These are phyloP conservation scores for Pycnonotus jocosus DNA, from an alignment of 2,113 vertebrate genomes.

Conservation along the genomic window DNA sequence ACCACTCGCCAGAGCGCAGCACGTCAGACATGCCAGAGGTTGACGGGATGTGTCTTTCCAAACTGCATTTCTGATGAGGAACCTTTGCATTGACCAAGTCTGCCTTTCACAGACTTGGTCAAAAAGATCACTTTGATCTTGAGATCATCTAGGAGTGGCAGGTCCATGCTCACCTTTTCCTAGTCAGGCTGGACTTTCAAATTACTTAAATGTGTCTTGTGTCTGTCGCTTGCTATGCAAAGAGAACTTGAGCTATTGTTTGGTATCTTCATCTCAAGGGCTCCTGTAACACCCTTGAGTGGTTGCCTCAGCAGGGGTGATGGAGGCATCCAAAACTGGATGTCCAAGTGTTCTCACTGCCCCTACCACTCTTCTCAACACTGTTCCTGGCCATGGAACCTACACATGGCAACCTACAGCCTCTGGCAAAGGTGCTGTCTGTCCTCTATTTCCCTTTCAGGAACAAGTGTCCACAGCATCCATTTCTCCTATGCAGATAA, in stretches of 20 bases:
- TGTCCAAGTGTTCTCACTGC: background rate
- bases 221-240: background rate
- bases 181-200: background rate
- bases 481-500: background rate
- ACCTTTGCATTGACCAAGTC: background rate
- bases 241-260: background rate
- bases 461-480: background rate
- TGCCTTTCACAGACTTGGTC: background rate
- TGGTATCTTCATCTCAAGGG: background rate
- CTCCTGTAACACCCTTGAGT: background rate
- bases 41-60: background rate
- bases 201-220: accelerated
- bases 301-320: background rate
- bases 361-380: accelerated
- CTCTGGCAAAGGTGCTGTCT: background rate
- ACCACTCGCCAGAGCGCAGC: accelerated
- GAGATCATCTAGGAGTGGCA: background rate
- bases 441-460: background rate
- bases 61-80: background rate
- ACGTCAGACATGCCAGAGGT: accelerated
- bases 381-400: accelerated
- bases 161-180: background rate
- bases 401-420: background rate
- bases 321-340: background rate
- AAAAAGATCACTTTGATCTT: background rate